Evolutionary conservation across 2,113 vertebrate genomes (phyloP).

Genomic region (Amblyornis subalaris): DNA sequence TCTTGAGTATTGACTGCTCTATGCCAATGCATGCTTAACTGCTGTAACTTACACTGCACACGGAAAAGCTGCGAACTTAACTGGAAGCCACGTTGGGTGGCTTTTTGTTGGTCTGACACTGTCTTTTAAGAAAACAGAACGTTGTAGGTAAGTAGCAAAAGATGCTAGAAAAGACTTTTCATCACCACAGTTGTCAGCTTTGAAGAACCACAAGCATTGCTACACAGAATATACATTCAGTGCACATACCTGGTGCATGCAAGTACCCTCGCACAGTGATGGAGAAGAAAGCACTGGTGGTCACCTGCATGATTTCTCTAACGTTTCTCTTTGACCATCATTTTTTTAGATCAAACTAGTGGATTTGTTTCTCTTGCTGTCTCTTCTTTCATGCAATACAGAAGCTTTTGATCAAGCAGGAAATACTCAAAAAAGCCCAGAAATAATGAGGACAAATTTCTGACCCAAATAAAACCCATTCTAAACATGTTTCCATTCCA

Average conservation of each 20-base stretch:
- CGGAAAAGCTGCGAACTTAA: background rate
- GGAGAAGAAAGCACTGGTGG: background rate
- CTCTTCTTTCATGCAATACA: background rate
- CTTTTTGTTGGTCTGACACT: background rate
- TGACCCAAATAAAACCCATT: background rate
- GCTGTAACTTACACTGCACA: background rate
- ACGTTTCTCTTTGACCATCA: background rate
- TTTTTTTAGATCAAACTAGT: background rate
- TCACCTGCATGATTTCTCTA: background rate
- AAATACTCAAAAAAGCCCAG: background rate
- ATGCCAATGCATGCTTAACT: background rate
- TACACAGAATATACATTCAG: background rate
- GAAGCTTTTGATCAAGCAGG: background rate
- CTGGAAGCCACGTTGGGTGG: background rate
- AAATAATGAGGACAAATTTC: background rate
- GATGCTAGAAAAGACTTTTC: background rate
- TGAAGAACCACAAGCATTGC: background rate
- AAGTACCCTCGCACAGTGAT: background rate
- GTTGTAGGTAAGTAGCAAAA: background rate
- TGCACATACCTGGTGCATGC: rapidly evolving
- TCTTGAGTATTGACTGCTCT: background rate
- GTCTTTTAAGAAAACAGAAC: background rate
- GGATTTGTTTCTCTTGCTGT: background rate
- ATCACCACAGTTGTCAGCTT: background rate
- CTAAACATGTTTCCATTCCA: background rate